Evolutionary conservation across 2,113 vertebrate genomes (phyloP).

Genomic region (Myanophis thanlyinensis): DNA sequence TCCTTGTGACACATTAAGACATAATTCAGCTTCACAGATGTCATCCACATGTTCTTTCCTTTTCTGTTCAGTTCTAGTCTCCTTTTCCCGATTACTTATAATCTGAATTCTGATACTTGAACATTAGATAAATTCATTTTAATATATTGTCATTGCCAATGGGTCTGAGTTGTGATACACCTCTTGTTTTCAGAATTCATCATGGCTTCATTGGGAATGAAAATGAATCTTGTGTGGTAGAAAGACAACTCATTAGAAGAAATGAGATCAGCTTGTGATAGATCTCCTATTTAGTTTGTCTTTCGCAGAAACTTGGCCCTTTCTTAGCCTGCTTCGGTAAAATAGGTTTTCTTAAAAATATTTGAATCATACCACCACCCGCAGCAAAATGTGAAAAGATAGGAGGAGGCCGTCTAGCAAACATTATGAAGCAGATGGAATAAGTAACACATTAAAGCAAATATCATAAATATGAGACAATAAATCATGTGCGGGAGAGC

Average conservation of each 20-base stretch:
- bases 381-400: background rate
- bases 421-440: slow-evolving; percentile 10
- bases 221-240: background rate
- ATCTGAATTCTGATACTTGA: background rate
- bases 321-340: background rate
- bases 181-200: background rate
- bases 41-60: background rate
- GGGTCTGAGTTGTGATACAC: background rate
- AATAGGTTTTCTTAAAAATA: background rate
- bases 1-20: background rate
- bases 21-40: no score
- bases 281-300: background rate
- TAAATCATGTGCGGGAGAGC: slow-evolving; percentile 13
- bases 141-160: background rate
- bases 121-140: background rate
- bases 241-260: background rate
- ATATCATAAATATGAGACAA: slow-evolving; percentile 3
- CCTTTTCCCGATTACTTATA: background rate
- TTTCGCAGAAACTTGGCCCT: background rate
- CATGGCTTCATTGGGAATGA: background rate
- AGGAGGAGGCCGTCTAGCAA: slow-evolving; percentile 10
- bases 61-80: background rate
- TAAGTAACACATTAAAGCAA: slow-evolving; percentile 39
- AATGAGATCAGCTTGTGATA: background rate
- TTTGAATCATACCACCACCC: background rate